These are phyloP conservation scores for Polymixis flavicincta DNA, from an alignment of 2,888 invertebrate species.

Conservation along the genomic window DNA sequence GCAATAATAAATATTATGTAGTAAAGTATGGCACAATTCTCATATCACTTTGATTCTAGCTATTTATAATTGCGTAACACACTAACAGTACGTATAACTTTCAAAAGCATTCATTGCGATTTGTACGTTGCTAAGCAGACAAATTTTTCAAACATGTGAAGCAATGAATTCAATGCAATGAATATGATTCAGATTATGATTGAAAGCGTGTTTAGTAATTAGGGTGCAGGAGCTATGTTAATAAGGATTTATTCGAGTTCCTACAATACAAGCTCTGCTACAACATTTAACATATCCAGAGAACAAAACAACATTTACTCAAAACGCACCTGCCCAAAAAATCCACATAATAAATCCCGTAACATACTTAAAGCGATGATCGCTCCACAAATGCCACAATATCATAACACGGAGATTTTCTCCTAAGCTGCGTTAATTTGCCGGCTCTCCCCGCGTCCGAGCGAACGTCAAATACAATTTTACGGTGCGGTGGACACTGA, in stretches of 20 bases:
- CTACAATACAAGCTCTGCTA: neutral
- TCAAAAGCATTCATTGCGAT: too few species aligned
- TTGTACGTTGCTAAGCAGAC: too few species aligned
- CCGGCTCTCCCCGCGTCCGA: conserved; percentile 73
- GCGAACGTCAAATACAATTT: conserved; percentile 90
- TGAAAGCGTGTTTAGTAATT: too few species aligned
- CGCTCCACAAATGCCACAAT: conserved; percentile 71
- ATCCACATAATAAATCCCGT: conserved; percentile 71
- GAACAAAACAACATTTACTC: conserved; percentile 10
- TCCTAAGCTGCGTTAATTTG: conserved; percentile 88
- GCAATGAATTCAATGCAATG: too few species aligned
- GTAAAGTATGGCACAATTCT: neutral
- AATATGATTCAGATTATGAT: too few species aligned
- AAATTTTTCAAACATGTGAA: too few species aligned
- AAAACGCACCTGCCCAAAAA: conserved; percentile 51
- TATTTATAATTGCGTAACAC: too few species aligned
- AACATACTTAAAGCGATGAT: conserved; percentile 85
- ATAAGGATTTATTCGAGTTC: neutral
- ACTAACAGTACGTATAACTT: too few species aligned
- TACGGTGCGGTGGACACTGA: conserved; percentile 87
- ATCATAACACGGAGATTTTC: conserved; percentile 89
- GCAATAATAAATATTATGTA: neutral
- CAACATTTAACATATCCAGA: neutral
- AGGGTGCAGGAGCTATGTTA: neutral
- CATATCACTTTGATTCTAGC: neutral